A percentile compares a stretch with the other conserved stretches of the same genome.
These are phyloP conservation scores for Anguilla pacifica DNA, from an alignment of 2,797 vertebrate genomes.

Conservation along the genomic window DNA sequence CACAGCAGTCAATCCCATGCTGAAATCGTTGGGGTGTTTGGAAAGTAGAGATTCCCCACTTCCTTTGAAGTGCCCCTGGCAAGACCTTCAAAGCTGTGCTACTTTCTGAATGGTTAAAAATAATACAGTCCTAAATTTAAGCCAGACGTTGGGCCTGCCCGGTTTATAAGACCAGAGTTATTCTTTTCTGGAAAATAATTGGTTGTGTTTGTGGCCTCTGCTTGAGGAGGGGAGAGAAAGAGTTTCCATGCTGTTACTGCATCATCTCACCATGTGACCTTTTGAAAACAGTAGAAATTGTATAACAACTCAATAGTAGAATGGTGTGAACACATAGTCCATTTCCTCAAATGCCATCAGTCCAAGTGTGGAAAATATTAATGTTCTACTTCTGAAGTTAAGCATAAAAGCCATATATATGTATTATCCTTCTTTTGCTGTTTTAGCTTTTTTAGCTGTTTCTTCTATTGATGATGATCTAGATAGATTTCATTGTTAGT, in stretches of 20 bases:
- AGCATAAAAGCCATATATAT: not conserved
- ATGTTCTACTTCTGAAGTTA: not conserved
- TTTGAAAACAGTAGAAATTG: not conserved
- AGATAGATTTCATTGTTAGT: too few relatives aligned
- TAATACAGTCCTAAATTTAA: conserved; percentile 59
- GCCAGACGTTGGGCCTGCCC: conserved; percentile 60
- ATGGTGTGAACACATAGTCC: not conserved
- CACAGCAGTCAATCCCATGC: conserved; percentile 24
- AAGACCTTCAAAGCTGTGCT: conserved; percentile 59
- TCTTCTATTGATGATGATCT: too few relatives aligned
- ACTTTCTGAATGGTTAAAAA: conserved; percentile 53
- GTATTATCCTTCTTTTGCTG: not conserved
- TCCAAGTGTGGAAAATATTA: not conserved
- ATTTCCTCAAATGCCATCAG: not conserved
- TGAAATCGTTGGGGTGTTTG: conserved; percentile 56
- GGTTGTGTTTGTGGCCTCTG: conserved; percentile 46
- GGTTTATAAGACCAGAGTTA: conserved; percentile 47
- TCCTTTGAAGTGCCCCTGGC: conserved; percentile 64
- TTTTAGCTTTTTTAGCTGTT: too few relatives aligned
- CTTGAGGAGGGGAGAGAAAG: conserved; percentile 1
- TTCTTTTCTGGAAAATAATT: conserved; percentile 50
- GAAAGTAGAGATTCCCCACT: conserved; percentile 34
- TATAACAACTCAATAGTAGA: conserved; percentile 7
- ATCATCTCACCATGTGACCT: not conserved
- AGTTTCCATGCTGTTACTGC: not conserved